A percentile compares a stretch with the other conserved stretches of the same genome.
phyloP scores from a whole-genome alignment of 2,797 vertebrate species.

The Leuciscus waleckii region DNA sequence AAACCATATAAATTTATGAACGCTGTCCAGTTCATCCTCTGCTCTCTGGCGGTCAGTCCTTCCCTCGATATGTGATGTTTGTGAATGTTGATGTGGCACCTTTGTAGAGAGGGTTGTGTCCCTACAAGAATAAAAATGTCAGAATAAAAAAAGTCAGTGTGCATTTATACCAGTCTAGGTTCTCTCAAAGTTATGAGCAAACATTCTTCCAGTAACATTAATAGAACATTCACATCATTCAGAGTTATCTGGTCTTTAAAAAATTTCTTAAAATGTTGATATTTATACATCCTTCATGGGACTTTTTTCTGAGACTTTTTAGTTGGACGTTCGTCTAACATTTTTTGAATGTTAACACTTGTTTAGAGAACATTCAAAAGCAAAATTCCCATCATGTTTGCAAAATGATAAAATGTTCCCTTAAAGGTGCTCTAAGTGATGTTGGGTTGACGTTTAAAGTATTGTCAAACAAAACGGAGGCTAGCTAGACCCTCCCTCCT shows the following conservation, averaged over 20 bases:
- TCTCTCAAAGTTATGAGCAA: neutral
- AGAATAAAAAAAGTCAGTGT: neutral
- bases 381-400: neutral
- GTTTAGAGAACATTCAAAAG: neutral
- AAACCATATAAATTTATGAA: neutral
- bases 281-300: neutral
- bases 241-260: neutral
- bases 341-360: neutral
- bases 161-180: neutral
- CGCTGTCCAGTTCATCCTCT: conserved; percentile 33
- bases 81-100: conserved; percentile 96
- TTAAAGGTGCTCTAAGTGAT: neutral
- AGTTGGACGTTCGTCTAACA: neutral
- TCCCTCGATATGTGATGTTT: conserved; percentile 94
- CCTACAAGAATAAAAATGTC: conserved; percentile 74
- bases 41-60: conserved; percentile 60
- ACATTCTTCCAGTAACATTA: neutral
- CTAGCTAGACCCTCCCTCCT: too few species aligned
- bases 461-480: too few species aligned
- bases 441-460: too few species aligned
- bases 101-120: conserved; percentile 94
- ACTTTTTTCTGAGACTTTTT: neutral
- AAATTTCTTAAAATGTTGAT: neutral
- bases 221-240: neutral
- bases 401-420: neutral